Evolutionary conservation across 2,113 vertebrate species (phyloP), one percentile per base, ranked within the genome.

Genomic region (Dicrurus megarhynchus): DNA sequence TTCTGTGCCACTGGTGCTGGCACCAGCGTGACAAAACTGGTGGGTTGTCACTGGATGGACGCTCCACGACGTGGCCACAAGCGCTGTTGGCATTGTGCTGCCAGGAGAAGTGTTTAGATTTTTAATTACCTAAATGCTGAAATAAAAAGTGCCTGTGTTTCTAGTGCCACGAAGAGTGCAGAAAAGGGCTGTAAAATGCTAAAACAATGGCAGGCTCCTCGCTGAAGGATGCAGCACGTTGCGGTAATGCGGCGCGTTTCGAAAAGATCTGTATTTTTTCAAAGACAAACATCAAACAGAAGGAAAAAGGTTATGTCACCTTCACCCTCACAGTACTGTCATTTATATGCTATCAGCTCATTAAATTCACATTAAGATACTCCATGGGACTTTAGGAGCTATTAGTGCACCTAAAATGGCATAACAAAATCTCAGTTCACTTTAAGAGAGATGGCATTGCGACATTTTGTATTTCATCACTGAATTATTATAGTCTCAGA

Each of bases 281-380:
- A 98, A 98, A 98, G 98, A 94, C 97, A 97, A 98, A 98, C 98
- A 98, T 98, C 98, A 98, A 98, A 98, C 97, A 97, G 98, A 98
- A 98, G 97, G 98, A 98, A 98, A 98, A 98, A 98, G 98, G 98
- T 98, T 98, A 98, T 99, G 98, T 99, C 99, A 99, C 99, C 99
- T 99, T 99, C 99, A 99, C 98, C 98, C 99, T 98, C 97, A 86
- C 97, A 97, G 98, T 97, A 97, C 98, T 98, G 98, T 99, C 99
- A 99, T 99, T 98, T 98, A 98, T 99, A 98, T 98, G 98, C 98
- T 98, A 98, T 98, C 98, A 98, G 98, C 98, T 99, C 99, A 99
- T 99, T 99, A 99, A 99, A 99, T 99, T 99, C 99, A 98, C 99
- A 99, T 99, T 99, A 99, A 98, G 98, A 98, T 98, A 98, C 98